Evolutionary conservation across 2,797 vertebrate species (phyloP), one percentile per base, ranked within the genome.

Genomic region (Carapus acus): DNA sequence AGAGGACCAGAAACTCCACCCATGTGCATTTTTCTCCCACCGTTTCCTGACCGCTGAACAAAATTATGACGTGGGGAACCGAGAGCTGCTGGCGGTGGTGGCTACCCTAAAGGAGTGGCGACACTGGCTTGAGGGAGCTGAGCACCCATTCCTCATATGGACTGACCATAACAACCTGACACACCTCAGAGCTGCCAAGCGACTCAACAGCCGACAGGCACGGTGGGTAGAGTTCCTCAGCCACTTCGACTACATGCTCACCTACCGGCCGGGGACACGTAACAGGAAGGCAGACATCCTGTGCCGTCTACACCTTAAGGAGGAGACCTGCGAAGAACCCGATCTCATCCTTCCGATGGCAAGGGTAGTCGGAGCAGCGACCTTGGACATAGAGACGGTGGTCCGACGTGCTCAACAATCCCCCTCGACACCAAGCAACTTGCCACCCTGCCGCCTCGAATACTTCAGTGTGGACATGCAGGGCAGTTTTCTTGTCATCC

Each of bases 51-150:
- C 44, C 8, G 8, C 54, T 2, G 17, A 57, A 19, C 12, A 8
- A 48, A 57, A 9, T 19, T 56, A 58, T 42, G 54, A 58, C n/a
- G 14, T 49, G 8, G 55, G 46, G 1, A 22, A 54, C 20, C 12
- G 39, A 7, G 55, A 58, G 15, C 39, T 49, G 3, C 29, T 42
- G 19, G 46, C 55, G 1, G 22, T 57, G 1, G 48, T 47, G 23
- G 1, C 48, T 36, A 44, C 34, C 14, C 14, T 57, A 1, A 39
- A 42, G 6, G 49, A 52, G 21, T 33, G 39, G 38, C 2, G 38
- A 1, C 38, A 52, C 13, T 42, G 8, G 38, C 7, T 52, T 6
- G 49, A 52, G 38, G 24, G 24, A 27, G 4, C 24, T 9, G 4
- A 27, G 24, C 24, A 27, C 24, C 24, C 24, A 5, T 27, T 27